Conservation (phyloP, 2,888 invertebrate genomes). For the Xestoiulus laeticollis region DNA sequence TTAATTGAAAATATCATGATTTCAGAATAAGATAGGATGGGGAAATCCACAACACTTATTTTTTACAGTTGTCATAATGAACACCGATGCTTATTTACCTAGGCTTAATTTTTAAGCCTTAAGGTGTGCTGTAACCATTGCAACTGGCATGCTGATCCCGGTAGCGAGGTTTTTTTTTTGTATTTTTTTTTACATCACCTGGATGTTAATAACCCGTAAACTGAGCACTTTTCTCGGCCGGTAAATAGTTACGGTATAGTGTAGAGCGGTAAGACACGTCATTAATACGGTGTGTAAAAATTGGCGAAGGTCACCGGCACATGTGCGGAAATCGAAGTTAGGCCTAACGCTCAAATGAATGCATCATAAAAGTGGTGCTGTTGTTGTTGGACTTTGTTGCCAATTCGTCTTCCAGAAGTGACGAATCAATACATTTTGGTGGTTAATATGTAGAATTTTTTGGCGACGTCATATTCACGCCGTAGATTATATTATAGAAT, state of each 20-base stretch:
- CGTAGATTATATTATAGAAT: too few species aligned
- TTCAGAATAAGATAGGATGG: too few species aligned
- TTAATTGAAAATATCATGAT: too few species aligned
- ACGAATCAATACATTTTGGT: slow-evolving; percentile 23
- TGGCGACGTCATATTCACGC: neutral
- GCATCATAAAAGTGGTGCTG: neutral
- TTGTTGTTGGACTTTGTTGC: neutral
- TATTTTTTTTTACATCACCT: neutral
- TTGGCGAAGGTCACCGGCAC: neutral
- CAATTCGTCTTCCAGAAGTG: neutral
- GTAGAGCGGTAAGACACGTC: neutral
- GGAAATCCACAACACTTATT: too few species aligned
- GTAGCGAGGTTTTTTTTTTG: neutral
- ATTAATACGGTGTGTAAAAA: neutral
- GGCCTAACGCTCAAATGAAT: slow-evolving; percentile 3
- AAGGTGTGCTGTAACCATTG: neutral
- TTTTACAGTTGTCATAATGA: neutral
- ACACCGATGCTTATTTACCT: neutral
- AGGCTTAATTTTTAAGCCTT: slow-evolving; percentile 9
- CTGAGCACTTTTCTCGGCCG: neutral
- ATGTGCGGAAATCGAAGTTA: neutral
- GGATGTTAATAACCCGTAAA: neutral
- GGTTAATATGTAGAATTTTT: neutral
- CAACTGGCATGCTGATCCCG: neutral
- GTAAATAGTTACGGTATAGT: neutral